Conservation (phyloP, 2,888 invertebrate species). For the Sialis fuliginosa region DNA sequence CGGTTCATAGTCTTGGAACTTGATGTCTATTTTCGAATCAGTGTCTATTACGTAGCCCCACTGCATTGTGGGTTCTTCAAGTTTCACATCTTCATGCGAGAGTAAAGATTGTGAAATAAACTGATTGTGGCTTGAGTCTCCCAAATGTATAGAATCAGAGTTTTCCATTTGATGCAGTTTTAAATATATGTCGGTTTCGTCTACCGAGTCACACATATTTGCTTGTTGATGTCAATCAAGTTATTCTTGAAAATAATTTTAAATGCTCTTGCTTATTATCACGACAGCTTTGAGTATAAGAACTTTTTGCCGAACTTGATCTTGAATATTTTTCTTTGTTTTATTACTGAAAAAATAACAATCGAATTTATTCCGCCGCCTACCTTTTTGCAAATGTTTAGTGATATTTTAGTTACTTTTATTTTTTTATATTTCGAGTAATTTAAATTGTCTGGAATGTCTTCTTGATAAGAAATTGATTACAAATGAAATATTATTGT, state of each 20-base stretch:
- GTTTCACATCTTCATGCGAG: conserved; percentile 12
- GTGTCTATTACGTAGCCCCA: conserved; percentile 7
- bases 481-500: too few species aligned
- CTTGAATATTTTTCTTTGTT: too few species aligned
- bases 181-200: conserved; percentile 17
- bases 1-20: conserved; percentile 13
- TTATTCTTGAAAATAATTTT: background rate
- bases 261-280: background rate
- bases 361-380: too few species aligned
- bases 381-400: too few species aligned
- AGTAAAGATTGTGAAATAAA: conserved; percentile 16
- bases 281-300: conserved; percentile 5
- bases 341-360: too few species aligned
- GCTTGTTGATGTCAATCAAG: background rate
- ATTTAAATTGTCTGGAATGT: too few species aligned
- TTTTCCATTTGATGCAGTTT: conserved; percentile 18
- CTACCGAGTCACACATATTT: conserved; percentile 11
- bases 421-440: too few species aligned
- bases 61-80: conserved; percentile 8
- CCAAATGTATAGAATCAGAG: conserved; percentile 13
- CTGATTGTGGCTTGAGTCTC: conserved; percentile 17
- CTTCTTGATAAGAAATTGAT: too few species aligned
- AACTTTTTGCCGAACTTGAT: too few species aligned
- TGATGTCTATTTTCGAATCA: conserved; percentile 14
- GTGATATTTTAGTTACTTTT: too few species aligned